Conservation (phyloP, 2,888 invertebrate species). For the Pogonocherus hispidulus region DNA sequence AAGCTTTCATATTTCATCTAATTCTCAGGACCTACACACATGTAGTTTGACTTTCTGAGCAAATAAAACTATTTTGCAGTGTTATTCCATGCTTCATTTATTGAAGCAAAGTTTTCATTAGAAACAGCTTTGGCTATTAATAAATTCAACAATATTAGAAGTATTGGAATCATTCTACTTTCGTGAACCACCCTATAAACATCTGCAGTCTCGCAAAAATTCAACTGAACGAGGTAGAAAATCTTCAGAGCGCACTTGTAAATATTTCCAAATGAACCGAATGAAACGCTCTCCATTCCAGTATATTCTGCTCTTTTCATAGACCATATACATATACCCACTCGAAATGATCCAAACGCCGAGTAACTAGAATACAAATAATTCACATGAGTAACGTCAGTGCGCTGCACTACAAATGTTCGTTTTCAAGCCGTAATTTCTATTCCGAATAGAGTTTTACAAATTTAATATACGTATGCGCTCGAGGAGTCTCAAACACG, state of each 20-base stretch:
- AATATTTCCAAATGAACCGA: constrained; percentile 11
- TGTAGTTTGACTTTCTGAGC: too few relatives aligned
- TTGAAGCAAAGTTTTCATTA: too few relatives aligned
- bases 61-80: too few relatives aligned
- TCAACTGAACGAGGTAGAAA: background rate
- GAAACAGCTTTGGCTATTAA: too few relatives aligned
- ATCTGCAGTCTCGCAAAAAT: background rate
- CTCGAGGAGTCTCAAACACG: constrained; percentile 10
- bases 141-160: too few relatives aligned
- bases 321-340: background rate
- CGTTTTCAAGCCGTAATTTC: constrained; percentile 16
- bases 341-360: background rate
- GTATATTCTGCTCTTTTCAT: constrained; percentile 1
- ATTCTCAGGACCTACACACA: too few relatives aligned
- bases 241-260: background rate
- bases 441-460: constrained; percentile 29
- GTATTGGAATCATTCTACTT: too few relatives aligned
- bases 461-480: constrained; percentile 30
- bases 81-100: too few relatives aligned
- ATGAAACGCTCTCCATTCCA: constrained; percentile 7
- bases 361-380: constrained; percentile 11
- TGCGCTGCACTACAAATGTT: constrained; percentile 1
- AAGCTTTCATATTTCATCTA: too few relatives aligned
- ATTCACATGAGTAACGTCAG: constrained; percentile 3
- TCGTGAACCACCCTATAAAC: too few relatives aligned